Evolutionary conservation across 2,797 vertebrate genomes (phyloP), one percentile per base, ranked within the genome.

Genomic region (Anguilla obscura): DNA sequence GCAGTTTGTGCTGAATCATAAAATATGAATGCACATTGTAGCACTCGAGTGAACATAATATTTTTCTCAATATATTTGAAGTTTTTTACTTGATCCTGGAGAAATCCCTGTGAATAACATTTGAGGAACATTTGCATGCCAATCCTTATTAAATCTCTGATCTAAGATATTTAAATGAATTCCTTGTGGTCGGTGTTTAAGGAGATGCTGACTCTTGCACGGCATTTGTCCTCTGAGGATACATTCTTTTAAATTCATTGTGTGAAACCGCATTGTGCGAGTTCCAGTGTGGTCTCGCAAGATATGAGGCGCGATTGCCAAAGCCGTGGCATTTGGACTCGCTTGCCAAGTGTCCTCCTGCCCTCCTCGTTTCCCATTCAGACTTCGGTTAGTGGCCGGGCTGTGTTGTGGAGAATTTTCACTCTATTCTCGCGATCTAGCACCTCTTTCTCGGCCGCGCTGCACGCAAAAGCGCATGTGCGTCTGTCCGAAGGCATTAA

Each of bases 401-500:
- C 21, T 82, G 12, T 74, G 69, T 2, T 33, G 69, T 36, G 12
- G 27, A 9, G 27, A 33, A 30, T 16, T 74, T 74, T 74, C 69
- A 33, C 27, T 14, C 27, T 74, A 24, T 82, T 50, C 40, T 82
- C 79, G 48, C 16, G 79, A 82, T 82, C 45, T 6, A 21, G 45
- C 40, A 4, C 5, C 36, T 82, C 45, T 45, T 79, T 82, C 79
- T 74, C 36, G 24, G 79, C 79, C 66, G 33, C n/a, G 12, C 30
- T 74, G 45, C 85, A 74, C 69, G 48, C 66, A 45, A 74, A 86
- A 33, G 30, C 85, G 56, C 40, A 86, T 82, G 79, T 82, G 79
- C 79, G n/a, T 21, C 24, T 10, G 45, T 74, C 50, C 40, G 27
- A 79, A 86, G 86, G 71, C 86, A 86, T 86, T 86, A 56, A 79